Percentiles rank a stretch among this genome's conserved stretches.
phyloP scores from a whole-genome alignment of 2,797 vertebrate species.

The Rhinogobio ventralis region DNA sequence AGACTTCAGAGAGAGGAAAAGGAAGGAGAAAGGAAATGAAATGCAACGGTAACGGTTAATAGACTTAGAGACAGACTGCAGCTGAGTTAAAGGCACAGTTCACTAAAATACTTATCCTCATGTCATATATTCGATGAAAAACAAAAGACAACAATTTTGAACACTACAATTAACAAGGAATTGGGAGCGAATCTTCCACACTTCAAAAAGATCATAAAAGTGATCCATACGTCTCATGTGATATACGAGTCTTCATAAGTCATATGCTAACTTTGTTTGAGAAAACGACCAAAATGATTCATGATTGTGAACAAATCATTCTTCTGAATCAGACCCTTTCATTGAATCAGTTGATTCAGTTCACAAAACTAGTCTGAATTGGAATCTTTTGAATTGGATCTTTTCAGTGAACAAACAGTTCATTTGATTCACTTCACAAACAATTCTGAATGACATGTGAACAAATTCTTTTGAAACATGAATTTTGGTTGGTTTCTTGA shows the following conservation, averaged over 20 bases:
- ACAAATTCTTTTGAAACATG: not conserved
- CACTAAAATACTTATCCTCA: not conserved
- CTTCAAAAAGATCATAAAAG: constrained; percentile 6
- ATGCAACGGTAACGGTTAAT: constrained; percentile 15
- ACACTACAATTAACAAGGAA: not conserved
- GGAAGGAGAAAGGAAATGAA: constrained; percentile 38
- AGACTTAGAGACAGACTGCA: constrained; percentile 9
- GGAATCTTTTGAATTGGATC: not conserved
- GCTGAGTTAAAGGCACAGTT: constrained; percentile 7
- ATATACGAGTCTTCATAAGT: not conserved
- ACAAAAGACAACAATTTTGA: not conserved
- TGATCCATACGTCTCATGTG: not conserved
- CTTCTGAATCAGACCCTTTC: not conserved
- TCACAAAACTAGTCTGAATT: not conserved
- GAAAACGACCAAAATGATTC: not conserved
- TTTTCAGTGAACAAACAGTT: not conserved
- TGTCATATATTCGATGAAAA: not conserved
- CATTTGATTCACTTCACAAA: not conserved
- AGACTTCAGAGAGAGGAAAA: constrained; percentile 27
- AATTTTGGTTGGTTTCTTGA: not conserved
- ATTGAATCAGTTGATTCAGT: not conserved
- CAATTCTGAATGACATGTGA: not conserved
- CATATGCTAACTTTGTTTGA: not conserved
- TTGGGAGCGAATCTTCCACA: not conserved
- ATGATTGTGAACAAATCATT: not conserved